Conservation (phyloP, 2,113 vertebrate species). For the Rhodinocichla rosea region DNA sequence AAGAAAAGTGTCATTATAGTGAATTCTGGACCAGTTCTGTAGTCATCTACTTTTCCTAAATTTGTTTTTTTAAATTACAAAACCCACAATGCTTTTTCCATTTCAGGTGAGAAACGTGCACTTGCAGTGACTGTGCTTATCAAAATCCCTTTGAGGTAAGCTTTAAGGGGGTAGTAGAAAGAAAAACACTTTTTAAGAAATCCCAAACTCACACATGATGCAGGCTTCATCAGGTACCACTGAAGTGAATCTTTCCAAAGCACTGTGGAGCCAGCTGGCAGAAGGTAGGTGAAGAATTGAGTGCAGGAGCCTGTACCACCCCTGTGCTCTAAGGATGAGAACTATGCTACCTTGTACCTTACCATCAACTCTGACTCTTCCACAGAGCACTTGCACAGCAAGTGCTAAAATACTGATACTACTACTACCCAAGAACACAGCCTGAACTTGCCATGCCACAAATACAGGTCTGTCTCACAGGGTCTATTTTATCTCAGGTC, state of each 20-base stretch:
- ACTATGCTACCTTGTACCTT: fast-evolving
- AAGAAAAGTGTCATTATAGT: background rate
- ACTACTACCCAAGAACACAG: background rate
- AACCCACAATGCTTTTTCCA: background rate
- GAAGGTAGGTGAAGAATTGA: background rate
- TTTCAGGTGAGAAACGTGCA: background rate
- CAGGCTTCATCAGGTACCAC: background rate
- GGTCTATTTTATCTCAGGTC: background rate
- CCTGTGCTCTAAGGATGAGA: background rate
- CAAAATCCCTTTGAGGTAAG: background rate
- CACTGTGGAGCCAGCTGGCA: background rate
- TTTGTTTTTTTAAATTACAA: background rate
- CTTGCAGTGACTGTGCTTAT: background rate
- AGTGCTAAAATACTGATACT: background rate
- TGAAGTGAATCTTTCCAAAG: background rate
- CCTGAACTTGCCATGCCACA: background rate
- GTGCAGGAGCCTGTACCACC: background rate
- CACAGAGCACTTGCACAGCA: background rate
- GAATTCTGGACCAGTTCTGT: background rate
- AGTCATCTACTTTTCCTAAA: background rate
- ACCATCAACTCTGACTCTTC: background rate
- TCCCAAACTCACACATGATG: background rate
- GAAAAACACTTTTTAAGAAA: background rate
- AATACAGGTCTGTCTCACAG: background rate
- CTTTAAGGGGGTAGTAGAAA: background rate